A percentile compares a stretch with the other conserved stretches of the same genome.
These are phyloP conservation scores for Eretmocerus hayati DNA, from an alignment of 2,888 invertebrate species.

Conservation along the genomic window DNA sequence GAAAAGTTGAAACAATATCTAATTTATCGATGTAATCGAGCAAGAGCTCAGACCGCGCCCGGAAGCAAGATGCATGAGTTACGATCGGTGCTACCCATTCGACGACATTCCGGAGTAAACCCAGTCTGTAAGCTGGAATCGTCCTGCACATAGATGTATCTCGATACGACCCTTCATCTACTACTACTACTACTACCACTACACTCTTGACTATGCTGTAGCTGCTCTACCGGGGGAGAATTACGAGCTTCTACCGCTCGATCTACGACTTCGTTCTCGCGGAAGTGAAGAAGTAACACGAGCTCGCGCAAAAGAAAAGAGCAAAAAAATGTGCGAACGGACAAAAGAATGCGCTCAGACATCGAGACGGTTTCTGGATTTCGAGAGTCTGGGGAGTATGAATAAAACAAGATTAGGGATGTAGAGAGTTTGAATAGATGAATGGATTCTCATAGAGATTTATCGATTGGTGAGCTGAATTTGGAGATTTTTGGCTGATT, in stretches of 20 bases:
- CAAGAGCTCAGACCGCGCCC: too few species aligned
- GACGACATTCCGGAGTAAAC: constrained; percentile 22
- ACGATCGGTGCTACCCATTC: constrained; percentile 12
- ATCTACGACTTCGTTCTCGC: constrained; percentile 7
- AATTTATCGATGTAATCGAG: too few species aligned
- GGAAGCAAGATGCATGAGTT: constrained; percentile 26
- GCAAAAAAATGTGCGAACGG: constrained; percentile 1
- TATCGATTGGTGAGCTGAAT: too few species aligned
- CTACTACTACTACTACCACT: too few species aligned
- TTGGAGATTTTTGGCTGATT: too few species aligned
- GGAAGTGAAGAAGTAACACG: background rate
- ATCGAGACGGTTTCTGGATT: background rate
- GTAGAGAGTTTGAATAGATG: too few species aligned
- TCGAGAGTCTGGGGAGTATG: too few species aligned
- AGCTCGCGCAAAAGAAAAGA: background rate
- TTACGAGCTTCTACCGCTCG: constrained; percentile 21
- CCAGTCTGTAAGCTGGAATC: constrained; percentile 16
- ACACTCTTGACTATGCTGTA: too few species aligned
- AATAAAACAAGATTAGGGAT: too few species aligned
- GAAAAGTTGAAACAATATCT: constrained; percentile 47
- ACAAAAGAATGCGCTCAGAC: background rate
- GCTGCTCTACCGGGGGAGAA: constrained; percentile 4
- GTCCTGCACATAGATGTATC: too few species aligned
- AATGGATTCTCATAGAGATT: too few species aligned
- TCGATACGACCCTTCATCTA: too few species aligned